These are phyloP conservation scores for Myxocyprinus asiaticus DNA, from an alignment of 2,113 vertebrate species.

Conservation along the genomic window DNA sequence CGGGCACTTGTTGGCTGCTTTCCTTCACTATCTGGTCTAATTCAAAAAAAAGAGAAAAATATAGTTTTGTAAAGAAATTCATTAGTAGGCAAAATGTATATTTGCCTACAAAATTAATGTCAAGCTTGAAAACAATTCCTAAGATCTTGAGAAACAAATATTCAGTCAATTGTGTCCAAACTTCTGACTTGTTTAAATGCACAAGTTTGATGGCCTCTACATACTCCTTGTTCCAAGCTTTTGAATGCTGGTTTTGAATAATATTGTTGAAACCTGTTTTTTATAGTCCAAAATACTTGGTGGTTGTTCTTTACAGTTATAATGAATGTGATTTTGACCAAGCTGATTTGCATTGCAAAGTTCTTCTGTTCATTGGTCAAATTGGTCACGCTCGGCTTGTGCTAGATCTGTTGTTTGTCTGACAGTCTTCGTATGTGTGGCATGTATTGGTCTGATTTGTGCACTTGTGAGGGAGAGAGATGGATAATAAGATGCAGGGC, in stretches of 20 bases:
- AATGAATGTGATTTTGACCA: neutral
- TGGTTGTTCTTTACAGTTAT: neutral
- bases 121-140: too few relatives aligned
- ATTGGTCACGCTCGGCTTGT: neutral
- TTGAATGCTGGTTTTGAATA: neutral
- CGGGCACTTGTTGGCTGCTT: too few relatives aligned
- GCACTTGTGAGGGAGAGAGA: neutral
- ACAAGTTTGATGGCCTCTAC: neutral
- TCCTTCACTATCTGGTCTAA: too few relatives aligned
- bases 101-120: too few relatives aligned
- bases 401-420: neutral
- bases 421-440: neutral
- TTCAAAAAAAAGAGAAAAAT: too few relatives aligned
- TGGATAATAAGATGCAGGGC: neutral
- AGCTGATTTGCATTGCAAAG: neutral
- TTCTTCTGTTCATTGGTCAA: neutral
- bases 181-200: neutral
- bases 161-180: neutral
- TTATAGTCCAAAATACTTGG: neutral
- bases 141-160: neutral
- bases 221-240: neutral
- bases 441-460: neutral
- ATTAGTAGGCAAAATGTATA: too few relatives aligned
- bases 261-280: neutral
- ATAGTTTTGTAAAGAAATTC: too few relatives aligned